Conservation (phyloP, 2,888 invertebrate species). For the Micoletzkya japonica region DNA sequence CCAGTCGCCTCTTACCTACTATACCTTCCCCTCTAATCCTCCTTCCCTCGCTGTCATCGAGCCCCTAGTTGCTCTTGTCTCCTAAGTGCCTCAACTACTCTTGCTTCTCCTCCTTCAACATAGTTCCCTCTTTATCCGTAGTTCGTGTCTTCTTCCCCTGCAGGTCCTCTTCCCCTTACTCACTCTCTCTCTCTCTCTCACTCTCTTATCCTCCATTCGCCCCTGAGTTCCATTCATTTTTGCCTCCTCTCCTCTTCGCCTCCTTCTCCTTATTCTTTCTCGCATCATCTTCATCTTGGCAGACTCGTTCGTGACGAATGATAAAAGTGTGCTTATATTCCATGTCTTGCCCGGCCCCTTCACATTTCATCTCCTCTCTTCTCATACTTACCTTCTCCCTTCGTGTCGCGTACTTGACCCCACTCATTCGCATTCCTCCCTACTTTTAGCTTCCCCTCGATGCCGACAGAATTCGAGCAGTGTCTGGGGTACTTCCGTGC, state of each 20-base stretch:
- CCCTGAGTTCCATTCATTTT: not conserved
- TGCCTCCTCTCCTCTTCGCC: not conserved
- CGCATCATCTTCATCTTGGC: not conserved
- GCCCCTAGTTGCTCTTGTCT: too few relatives aligned
- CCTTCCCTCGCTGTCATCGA: conserved; percentile 21
- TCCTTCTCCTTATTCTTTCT: conserved; percentile 12
- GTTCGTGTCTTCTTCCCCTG: not conserved
- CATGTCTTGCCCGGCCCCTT: not conserved
- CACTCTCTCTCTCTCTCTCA: not conserved
- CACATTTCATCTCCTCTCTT: conserved; percentile 16
- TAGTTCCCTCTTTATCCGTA: not conserved
- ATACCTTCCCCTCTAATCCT: not conserved
- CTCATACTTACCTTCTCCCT: not conserved
- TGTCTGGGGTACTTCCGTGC: not conserved
- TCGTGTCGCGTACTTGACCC: too few relatives aligned
- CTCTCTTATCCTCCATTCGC: not conserved
- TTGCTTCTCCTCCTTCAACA: conserved; percentile 1
- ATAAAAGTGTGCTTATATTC: too few relatives aligned
- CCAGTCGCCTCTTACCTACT: not conserved
- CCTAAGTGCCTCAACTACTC: conserved; percentile 28
- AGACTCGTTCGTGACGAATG: not conserved
- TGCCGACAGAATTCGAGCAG: conserved; percentile 19
- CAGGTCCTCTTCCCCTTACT: not conserved
- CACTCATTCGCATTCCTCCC: not conserved
- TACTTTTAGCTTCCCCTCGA: conserved; percentile 1